Base-by-base conservation (phyloP, 2,888 invertebrate species). In the Resseliella maxima region DNA sequence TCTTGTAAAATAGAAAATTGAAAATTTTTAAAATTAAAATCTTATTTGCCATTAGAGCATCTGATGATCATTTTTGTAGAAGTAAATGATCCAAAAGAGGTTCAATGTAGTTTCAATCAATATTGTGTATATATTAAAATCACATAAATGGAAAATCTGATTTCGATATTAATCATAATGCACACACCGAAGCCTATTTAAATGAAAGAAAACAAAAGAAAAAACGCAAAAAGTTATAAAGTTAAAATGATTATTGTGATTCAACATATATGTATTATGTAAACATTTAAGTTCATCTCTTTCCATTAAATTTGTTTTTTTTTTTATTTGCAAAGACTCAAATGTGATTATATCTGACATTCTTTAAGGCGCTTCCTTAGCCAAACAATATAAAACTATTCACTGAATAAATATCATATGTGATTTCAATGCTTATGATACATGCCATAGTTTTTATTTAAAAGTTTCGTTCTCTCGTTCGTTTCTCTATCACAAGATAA, bases 121-220 rank as follows among this genome's bases (percentile, higher is more conserved):
- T 72, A 2, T 0, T 35, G 18, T 72, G 3, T 31, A 15, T 72
- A 35, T 35, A 72, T 31, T 72, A 3, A 72, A 35, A 72, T 72
- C 31, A 59, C 59, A 3, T 2, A 31, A 31, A 31, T 31, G 27
- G 31, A 8, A 31, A 31, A 31, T 31, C 31, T 72, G 72, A 31
- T 27, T 72, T 72, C 72, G 59, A 72, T 59, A 72, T 72, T 72
- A 72, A 72, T 31, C 72, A 72, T 72, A 72, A 72, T 31, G 31
- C 31, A 72, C n/a, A n/a, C n/a, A n/a, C n/a, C n/a, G n/a, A 72
- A 31, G 24, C 50, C 2, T 50, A 50, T 50, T 50, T 50, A 50
- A 50, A 21, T 21, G 18, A 2, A 8, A 50, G 21, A 50, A 50
- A 21, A 18, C 10, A 24, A 24, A 2, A 59, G 1, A 18, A 18